Percentiles rank a stretch among this genome's conserved stretches.
Conservation (phyloP, 2,113 vertebrate species). For the Tragelaphus imberbis region DNA sequence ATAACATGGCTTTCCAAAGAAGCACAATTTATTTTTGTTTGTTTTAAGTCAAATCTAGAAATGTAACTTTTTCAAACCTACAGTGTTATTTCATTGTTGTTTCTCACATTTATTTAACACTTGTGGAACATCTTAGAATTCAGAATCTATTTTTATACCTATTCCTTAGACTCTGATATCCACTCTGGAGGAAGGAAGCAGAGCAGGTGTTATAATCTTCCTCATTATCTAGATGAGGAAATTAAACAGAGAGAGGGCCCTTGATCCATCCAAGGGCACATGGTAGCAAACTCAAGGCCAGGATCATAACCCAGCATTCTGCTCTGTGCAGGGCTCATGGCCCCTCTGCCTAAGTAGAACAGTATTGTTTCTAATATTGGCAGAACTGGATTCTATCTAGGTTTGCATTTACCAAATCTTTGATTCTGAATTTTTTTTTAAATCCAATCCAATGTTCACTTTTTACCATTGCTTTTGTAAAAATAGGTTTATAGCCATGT, state of each 20-base stretch:
- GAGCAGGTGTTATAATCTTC: neutral
- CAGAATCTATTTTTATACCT: neutral
- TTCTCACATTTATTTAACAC: neutral
- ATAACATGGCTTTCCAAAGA: neutral
- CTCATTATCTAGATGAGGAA: neutral
- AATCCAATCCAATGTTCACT: neutral
- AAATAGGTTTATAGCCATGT: neutral
- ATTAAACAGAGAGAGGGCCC: neutral
- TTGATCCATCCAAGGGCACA: neutral
- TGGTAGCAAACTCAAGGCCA: neutral
- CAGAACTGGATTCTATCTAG: neutral
- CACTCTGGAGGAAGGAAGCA: neutral
- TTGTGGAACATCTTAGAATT: neutral
- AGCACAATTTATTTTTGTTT: neutral
- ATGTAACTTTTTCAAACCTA: neutral
- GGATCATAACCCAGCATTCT: neutral
- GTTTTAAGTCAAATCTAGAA: conserved; percentile 9
- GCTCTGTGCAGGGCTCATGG: neutral
- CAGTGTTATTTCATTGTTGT: neutral
- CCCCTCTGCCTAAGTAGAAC: neutral
- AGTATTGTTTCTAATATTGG: neutral
- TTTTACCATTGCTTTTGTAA: neutral
- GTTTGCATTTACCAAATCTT: neutral
- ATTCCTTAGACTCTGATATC: neutral
- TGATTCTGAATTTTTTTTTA: neutral